Evolutionary conservation across 2,113 vertebrate genomes (phyloP), one percentile per base, ranked within the genome.

Genomic region (Thunnus thynnus): DNA sequence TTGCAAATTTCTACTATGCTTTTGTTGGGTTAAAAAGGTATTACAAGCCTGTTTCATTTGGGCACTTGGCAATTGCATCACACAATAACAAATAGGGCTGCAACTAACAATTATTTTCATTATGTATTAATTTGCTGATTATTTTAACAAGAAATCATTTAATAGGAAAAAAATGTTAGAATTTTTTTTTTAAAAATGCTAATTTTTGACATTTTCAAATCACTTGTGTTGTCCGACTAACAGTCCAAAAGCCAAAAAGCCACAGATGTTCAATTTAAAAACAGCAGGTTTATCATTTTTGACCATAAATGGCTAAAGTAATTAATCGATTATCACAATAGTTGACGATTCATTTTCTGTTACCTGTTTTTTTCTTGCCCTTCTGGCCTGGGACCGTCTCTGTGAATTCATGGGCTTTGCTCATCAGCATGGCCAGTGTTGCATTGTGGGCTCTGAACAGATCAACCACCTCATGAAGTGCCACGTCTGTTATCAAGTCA

Each of bases 391-490:
- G 98, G 75, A 97, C 95, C 0, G 92, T 95, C 89, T 98, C 97
- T 56, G 95, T 94, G 82, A 96, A 95, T 70, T 98, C 97, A 48
- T 96, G 96, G 58, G 95, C 93, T 93, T 96, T 97, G 93, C 96
- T 97, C 98, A 99, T 99, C 77, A 99, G 84, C 97, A 99, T 98
- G 64, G 98, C 95, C 7, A 99, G 93, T 3, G 97, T 97, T 80
- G 98, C 98, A 79, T 97, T 96, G 77, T 99, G 97, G 27, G 97
- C 97, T 69, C 98, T 96, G 83, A 99, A 99, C 67, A 99, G 95
- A 88, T 99, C 98, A n/a, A 99, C 97, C 58, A 99, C 97, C 85
- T 99, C 95, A 30, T 99, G 97, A 60, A 99, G 95, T 8, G 97
- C 97, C 73, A 97, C 96, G 57, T 99, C 97, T 47, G 97, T 99